Evolutionary conservation across 2,888 invertebrate genomes (phyloP).

Genomic region (Drosophila robusta): DNA sequence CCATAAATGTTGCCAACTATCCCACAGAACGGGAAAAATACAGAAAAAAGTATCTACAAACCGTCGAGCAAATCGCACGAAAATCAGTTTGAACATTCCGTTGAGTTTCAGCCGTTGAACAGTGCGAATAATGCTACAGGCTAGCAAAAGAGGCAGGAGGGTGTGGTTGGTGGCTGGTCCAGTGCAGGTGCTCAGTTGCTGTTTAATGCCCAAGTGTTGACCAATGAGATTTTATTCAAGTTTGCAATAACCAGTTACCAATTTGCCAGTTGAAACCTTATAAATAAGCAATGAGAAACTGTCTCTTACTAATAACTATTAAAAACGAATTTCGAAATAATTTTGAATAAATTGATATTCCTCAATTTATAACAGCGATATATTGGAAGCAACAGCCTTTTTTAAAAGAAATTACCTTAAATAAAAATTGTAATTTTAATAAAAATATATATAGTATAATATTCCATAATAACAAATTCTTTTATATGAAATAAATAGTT

Average conservation of each 20-base stretch:
- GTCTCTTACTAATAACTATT: not conserved
- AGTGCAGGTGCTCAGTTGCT: conserved; percentile 6
- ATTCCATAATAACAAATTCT: too few species aligned
- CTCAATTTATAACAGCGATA: too few species aligned
- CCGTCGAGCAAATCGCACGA: conserved; percentile 66
- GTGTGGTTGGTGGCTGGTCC: not conserved
- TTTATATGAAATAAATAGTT: too few species aligned
- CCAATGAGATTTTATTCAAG: conserved; percentile 15
- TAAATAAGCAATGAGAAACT: not conserved
- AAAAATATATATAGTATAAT: too few species aligned
- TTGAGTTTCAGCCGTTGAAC: conserved; percentile 63
- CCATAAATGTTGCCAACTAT: conserved; percentile 70
- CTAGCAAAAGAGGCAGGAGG: not conserved
- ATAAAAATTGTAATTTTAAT: too few species aligned
- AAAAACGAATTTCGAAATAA: not conserved
- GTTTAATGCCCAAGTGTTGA: conserved; percentile 40
- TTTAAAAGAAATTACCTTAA: too few species aligned
- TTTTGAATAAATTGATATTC: too few species aligned
- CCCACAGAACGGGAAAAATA: conserved; percentile 11
- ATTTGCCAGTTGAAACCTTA: not conserved
- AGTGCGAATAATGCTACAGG: conserved; percentile 46
- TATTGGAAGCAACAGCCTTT: too few species aligned
- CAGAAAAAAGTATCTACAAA: conserved; percentile 31
- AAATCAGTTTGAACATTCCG: conserved; percentile 75
- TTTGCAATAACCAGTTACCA: not conserved